phyloP scores from a whole-genome alignment of 2,113 vertebrate species.

The Acrocephalus kingi region DNA sequence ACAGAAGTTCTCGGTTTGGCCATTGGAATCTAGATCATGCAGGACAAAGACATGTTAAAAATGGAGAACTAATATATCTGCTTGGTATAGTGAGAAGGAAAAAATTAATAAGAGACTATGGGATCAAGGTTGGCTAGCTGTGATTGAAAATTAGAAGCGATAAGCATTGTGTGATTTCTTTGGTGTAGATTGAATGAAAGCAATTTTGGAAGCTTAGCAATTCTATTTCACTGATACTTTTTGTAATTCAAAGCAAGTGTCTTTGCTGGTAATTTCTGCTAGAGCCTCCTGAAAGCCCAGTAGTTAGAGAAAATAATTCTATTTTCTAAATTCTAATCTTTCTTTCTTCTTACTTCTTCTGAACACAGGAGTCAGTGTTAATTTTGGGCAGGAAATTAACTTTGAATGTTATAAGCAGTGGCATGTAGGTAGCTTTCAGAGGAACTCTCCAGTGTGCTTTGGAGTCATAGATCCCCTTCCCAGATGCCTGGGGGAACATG shows the following conservation, averaged over 20 bases:
- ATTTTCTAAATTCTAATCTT: not conserved
- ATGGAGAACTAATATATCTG: not conserved
- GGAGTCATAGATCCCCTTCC: not conserved
- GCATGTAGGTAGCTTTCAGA: not conserved
- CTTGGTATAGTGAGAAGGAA: not conserved
- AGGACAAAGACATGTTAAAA: not conserved
- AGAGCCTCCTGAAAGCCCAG: not conserved
- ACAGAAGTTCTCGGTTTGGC: not conserved
- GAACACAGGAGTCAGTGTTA: not conserved
- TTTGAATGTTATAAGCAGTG: not conserved
- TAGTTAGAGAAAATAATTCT: not conserved
- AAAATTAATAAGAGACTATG: conserved; percentile 20
- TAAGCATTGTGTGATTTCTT: conserved; percentile 41
- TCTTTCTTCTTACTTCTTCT: not conserved
- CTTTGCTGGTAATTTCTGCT: not conserved
- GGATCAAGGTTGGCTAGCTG: not conserved
- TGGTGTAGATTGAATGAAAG: conserved; percentile 20
- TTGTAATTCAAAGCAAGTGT: conserved; percentile 26
- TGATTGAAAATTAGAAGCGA: conserved; percentile 44
- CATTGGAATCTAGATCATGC: not conserved
- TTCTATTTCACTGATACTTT: conserved; percentile 5
- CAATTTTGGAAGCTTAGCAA: conserved; percentile 35
- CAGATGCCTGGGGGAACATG: not conserved
- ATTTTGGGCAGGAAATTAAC: not conserved
- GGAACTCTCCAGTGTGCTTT: not conserved